phyloP scores from a whole-genome alignment of 64 coral and sea anemone species.

The Actinia equina region DNA sequence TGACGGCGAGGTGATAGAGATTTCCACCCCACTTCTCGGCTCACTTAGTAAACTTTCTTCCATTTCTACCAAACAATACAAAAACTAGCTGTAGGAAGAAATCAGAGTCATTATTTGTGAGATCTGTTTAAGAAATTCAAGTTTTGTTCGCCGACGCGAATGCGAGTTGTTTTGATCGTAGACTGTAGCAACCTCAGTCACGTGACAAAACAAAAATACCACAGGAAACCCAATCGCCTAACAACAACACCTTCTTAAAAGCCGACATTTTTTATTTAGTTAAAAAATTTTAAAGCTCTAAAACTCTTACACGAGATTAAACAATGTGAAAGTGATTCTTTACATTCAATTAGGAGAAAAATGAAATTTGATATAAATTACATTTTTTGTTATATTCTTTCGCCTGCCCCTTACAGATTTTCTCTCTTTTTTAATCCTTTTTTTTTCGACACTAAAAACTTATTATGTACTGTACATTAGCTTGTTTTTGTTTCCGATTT shows the following conservation, averaged over 20 bases:
- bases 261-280: background rate
- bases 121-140: background rate
- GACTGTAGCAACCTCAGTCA: constrained; percentile 26
- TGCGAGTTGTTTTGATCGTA: constrained; percentile 31
- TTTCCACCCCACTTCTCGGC: constrained; percentile 37
- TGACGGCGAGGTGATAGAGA: constrained; percentile 42
- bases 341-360: background rate
- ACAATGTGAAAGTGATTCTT: background rate
- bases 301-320: background rate
- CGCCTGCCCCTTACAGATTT: too few species aligned
- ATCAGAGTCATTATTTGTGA: background rate
- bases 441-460: background rate
- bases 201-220: constrained; percentile 35
- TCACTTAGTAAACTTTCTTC: constrained; percentile 37
- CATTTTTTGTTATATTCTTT: background rate
- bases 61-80: background rate
- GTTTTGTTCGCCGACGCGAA: too few species aligned
- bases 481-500: background rate
- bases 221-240: background rate
- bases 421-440: too few species aligned
- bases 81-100: background rate
- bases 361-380: background rate
- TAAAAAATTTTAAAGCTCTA: background rate
- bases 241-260: background rate
- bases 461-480: background rate